Evolutionary conservation across 2,888 invertebrate species (phyloP).

Genomic region (Carabus problematicus): DNA sequence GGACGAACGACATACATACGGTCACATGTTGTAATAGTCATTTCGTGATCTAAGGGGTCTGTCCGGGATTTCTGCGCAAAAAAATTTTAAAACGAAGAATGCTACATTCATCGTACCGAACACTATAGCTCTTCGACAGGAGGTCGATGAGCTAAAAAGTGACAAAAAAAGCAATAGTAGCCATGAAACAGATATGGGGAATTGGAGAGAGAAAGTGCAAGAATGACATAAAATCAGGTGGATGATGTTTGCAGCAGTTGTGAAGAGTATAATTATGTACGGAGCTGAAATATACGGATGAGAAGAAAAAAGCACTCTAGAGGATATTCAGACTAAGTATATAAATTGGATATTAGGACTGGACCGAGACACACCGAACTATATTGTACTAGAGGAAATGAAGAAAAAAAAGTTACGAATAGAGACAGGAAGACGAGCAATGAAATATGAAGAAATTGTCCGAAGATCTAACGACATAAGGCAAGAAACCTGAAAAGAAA

Average conservation of each 20-base stretch:
- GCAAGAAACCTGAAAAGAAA: conserved; percentile 2
- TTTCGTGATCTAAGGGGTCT: too few species aligned
- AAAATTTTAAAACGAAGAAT: too few species aligned
- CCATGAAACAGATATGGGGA: conserved; percentile 7
- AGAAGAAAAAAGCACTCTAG: not conserved
- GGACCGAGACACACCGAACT: conserved; percentile 3
- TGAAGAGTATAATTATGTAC: not conserved
- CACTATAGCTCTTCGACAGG: too few species aligned
- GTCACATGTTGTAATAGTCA: too few species aligned
- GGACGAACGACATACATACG: too few species aligned
- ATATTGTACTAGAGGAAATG: conserved; percentile 8
- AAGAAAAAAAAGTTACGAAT: conserved; percentile 1
- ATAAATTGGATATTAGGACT: conserved; percentile 10
- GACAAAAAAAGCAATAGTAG: not conserved
- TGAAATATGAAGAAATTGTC: not conserved
- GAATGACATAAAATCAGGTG: not conserved
- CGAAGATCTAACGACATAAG: not conserved
- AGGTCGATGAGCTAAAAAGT: too few species aligned
- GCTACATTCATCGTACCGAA: too few species aligned
- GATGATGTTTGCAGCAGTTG: not conserved
- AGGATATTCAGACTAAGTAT: not conserved
- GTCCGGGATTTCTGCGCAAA: too few species aligned
- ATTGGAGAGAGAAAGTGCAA: not conserved
- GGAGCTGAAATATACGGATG: conserved; percentile 5
- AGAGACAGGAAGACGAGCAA: not conserved